Base-by-base conservation (phyloP, 2,888 invertebrate genomes). In the Cynaeus angustus region DNA sequence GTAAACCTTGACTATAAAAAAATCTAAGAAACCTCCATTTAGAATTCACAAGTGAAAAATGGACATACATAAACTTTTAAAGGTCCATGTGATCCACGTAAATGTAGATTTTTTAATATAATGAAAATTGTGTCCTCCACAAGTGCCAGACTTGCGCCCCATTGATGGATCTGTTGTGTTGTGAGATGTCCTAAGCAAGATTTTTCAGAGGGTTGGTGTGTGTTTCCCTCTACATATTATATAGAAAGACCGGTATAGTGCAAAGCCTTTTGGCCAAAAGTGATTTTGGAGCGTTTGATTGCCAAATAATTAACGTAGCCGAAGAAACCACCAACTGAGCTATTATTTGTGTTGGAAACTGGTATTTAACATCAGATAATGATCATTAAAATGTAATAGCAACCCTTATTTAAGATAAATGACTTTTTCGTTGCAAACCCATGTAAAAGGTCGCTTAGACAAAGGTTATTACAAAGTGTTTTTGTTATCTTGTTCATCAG, bases 381-480 rank as follows among this genome's bases (percentile, higher is more conserved):
- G 75, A 74, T 76, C 78, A 79, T 81, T 81, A 80, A 82, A 81
- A 80, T 74, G 80, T 80, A 81, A 82, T 80, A 81, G 79, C 81
- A 82, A 82, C 82, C 82, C 83, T 81, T 82, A 82, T 82, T 83
- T 80, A 82, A 83, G 83, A 84, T 83, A 83, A 83, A 83, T 83
- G 81, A 84, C 81, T 83, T 82, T 84, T 83, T 83, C 81, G 78
- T 80, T 79, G 80, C 78, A 81, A 82, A 83, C 81, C 82, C 81
- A 81, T 84, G 83, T 84, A 84, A 83, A 81, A 83, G 83, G 82
- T 82, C 82, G 80, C 79, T 83, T 81, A 82, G 81, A 83, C 83
- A 83, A 83, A 82, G 83, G 82, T 83, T 82, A 82, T 80, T 83
- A 83, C 84, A 83, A 83, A 83, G 83, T 83, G 83, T 83, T 84